A percentile compares a stretch with the other conserved stretches of the same genome.
Evolutionary conservation across 1,140 invertebrate species (phyloP).

Genomic region (Scaptomyza pallida): DNA sequence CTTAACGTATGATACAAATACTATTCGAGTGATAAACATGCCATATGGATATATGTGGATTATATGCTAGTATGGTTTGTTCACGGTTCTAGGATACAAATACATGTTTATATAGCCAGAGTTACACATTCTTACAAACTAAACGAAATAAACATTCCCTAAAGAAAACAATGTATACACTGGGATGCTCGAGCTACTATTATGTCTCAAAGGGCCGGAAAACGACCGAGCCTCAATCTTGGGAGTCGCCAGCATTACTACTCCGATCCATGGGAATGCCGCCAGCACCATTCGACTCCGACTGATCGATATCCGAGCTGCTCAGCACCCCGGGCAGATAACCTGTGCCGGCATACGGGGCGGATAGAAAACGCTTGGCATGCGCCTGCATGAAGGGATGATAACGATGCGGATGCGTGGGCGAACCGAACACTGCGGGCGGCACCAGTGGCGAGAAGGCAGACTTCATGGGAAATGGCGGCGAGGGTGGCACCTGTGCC

Average conservation of each 20-base stretch:
- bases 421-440: slow-evolving; percentile 85
- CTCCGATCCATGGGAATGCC: slow-evolving; percentile 55
- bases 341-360: slow-evolving; percentile 91
- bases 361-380: slow-evolving; percentile 89
- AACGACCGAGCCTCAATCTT: slow-evolving; percentile 65
- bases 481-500: slow-evolving; percentile 79
- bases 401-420: slow-evolving; percentile 82
- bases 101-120: slow-evolving; percentile 15
- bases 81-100: slow-evolving; percentile 1
- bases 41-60: slow-evolving; percentile 1
- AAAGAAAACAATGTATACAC: slow-evolving; percentile 6
- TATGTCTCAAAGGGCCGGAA: slow-evolving; percentile 70
- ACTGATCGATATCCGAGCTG: slow-evolving; percentile 85
- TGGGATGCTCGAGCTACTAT: neutral
- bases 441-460: slow-evolving; percentile 89
- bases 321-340: slow-evolving; percentile 91
- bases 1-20: slow-evolving; percentile 77
- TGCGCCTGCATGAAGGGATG: slow-evolving; percentile 84
- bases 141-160: slow-evolving; percentile 23
- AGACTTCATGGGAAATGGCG: slow-evolving; percentile 86
- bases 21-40: slow-evolving; percentile 56
- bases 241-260: slow-evolving; percentile 63
- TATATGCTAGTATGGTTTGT: neutral
- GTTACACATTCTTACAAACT: slow-evolving; percentile 34
- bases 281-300: slow-evolving; percentile 70